These are phyloP conservation scores for Lipophrys pholis DNA, from an alignment of 2,113 vertebrate genomes.

Conservation along the genomic window DNA sequence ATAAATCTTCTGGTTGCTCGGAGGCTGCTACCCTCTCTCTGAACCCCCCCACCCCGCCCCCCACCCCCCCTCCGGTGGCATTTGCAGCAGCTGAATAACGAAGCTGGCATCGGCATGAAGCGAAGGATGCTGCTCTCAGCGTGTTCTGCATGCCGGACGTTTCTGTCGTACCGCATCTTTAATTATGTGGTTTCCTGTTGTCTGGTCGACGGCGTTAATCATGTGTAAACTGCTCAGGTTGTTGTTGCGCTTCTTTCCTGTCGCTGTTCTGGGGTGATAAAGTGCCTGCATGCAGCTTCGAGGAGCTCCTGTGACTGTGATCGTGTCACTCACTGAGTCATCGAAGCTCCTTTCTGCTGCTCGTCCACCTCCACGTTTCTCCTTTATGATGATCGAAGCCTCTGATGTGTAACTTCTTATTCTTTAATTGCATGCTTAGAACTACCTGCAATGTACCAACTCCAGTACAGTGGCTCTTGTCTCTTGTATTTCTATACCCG, in stretches of 20 bases:
- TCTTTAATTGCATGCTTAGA: constrained; percentile 41
- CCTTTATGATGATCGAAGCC: too few relatives aligned
- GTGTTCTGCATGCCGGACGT: constrained; percentile 56
- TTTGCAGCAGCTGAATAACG: constrained; percentile 57
- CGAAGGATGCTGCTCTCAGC: constrained; percentile 33
- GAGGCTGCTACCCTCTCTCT: constrained; percentile 3
- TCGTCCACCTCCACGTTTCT: too few relatives aligned
- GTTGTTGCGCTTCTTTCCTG: constrained; percentile 15
- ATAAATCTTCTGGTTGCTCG: constrained; percentile 19
- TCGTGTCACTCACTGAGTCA: too few relatives aligned
- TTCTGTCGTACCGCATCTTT: constrained; percentile 14
- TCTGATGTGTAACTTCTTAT: constrained; percentile 40
- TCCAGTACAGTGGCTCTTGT: constrained; percentile 62
- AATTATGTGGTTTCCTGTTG: not conserved
- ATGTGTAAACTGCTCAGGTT: not conserved
- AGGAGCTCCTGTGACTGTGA: not conserved
- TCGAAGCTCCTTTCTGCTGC: too few relatives aligned
- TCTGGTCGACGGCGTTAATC: not conserved
- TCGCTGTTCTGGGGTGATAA: not conserved
- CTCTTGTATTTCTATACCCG: constrained; percentile 76
- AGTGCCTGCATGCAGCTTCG: not conserved
- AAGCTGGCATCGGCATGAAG: constrained; percentile 34
- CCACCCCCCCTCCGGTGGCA: constrained; percentile 12
- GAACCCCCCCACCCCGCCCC: not conserved
- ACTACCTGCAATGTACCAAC: constrained; percentile 62